Base-by-base conservation (phyloP, 2,888 invertebrate species). In the Lasiommata megera region DNA sequence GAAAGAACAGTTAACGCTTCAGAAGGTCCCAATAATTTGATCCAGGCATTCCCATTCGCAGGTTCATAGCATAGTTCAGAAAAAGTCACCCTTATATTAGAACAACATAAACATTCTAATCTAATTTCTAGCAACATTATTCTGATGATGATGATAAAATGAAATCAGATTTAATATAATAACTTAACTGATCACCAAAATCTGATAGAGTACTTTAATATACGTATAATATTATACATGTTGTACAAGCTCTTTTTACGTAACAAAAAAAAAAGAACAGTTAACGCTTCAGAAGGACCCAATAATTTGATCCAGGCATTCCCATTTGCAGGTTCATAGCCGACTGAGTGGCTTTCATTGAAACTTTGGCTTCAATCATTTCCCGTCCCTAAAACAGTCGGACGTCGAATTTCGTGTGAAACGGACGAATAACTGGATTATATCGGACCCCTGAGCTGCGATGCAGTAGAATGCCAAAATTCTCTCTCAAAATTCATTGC, bases 331-430 rank as follows among this genome's bases (percentile, higher is more conserved):
- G 51, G 18, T 40, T 29, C 46, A 57, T 50, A 47, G 29, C 28
- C 17, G 46, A 51, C 52, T 37, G 47, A 54, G 43, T 50, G 51
- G 40, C 58, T 47, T 58, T 58, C 37, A 57, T 57, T 54, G 46
- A 61, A 43, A 48, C 34, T 55, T 58, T 12, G 47, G 52, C 47
- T 55, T 55, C 55, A 41, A 55, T 55, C 54, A 44, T 61, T 61
- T 60, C 47, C 38, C 31, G 37, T 54, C 36, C 51, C 18, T 38
- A 47, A 55, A 48, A 48, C 36, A 61, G 43, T 52, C 43, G 14
- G n/a, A 53, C 40, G 16, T 48, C 43, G 43, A 58, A 55, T 61
- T 60, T 38, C 60, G 46, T 48, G 41, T 46, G 47, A 41, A 62
- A 55, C 36, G 46, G 38, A 56, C 23, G 23, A 37, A 29, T 34